These are phyloP conservation scores for Oncorhynchus gorbuscha DNA, from an alignment of 2,113 vertebrate species.

Conservation along the genomic window DNA sequence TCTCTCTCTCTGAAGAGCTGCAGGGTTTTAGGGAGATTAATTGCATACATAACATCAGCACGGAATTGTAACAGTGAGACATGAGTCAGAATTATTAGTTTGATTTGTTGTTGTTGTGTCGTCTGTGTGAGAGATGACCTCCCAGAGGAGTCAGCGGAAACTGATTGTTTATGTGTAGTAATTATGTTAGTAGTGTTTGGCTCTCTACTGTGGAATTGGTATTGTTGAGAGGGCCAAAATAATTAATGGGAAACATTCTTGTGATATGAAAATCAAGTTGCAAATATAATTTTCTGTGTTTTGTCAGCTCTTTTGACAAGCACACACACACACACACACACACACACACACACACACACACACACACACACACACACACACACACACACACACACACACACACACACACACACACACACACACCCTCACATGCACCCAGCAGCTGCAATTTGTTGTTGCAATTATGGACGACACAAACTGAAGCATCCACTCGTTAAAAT, in stretches of 20 bases:
- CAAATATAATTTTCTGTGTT: background rate
- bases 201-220: no score
- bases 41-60: slow-evolving; percentile 23
- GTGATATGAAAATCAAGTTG: background rate
- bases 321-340: background rate
- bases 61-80: no score
- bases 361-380: background rate
- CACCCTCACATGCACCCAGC: slow-evolving; percentile 4
- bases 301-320: background rate
- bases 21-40: slow-evolving; percentile 13
- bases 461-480: slow-evolving; percentile 34
- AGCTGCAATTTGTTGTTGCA: slow-evolving; percentile 25
- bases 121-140: no score
- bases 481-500: slow-evolving; percentile 49
- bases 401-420: background rate
- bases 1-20: background rate
- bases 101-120: no score
- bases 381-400: background rate
- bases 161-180: no score
- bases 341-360: background rate
- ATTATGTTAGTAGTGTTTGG: no score
- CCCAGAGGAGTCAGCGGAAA: no score
- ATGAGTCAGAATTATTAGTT: no score
- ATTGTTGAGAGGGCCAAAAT: no score
- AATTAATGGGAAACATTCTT: background rate